These are phyloP conservation scores for Agrypnus murinus DNA, from an alignment of 2,888 invertebrate species.

Conservation along the genomic window DNA sequence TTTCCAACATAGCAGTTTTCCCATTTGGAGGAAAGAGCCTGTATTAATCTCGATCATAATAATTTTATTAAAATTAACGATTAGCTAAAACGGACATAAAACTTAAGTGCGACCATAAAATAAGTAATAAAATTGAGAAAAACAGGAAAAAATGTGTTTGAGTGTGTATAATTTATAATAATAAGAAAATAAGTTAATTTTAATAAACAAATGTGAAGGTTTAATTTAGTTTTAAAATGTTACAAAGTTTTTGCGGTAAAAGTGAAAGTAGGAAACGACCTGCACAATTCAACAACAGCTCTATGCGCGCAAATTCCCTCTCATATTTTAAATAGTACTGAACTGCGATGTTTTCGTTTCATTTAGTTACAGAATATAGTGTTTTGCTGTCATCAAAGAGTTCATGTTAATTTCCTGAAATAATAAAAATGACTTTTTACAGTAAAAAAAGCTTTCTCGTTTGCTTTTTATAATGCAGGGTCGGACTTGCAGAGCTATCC, in stretches of 20 bases:
- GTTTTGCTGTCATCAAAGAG: background rate
- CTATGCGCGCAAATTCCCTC: slow-evolving; percentile 28
- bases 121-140: too few species aligned
- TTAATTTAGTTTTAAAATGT: slow-evolving; percentile 4
- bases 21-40: too few species aligned
- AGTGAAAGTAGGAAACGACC: slow-evolving; percentile 50
- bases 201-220: slow-evolving; percentile 27
- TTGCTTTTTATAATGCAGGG: background rate
- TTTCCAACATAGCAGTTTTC: too few species aligned
- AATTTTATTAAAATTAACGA: too few species aligned
- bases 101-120: too few species aligned
- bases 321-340: slow-evolving; percentile 13
- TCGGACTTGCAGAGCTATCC: too few species aligned
- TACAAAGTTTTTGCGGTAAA: slow-evolving; percentile 36
- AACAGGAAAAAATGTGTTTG: too few species aligned
- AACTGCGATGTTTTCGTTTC: slow-evolving; percentile 2
- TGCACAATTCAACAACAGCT: slow-evolving; percentile 43
- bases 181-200: background rate
- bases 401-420: too few species aligned
- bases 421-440: background rate
- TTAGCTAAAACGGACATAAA: too few species aligned
- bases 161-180: background rate
- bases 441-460: background rate
- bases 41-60: too few species aligned
- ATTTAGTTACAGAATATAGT: background rate